Base-by-base conservation (phyloP, 2,888 invertebrate genomes). In the Diloba caeruleocephala region DNA sequence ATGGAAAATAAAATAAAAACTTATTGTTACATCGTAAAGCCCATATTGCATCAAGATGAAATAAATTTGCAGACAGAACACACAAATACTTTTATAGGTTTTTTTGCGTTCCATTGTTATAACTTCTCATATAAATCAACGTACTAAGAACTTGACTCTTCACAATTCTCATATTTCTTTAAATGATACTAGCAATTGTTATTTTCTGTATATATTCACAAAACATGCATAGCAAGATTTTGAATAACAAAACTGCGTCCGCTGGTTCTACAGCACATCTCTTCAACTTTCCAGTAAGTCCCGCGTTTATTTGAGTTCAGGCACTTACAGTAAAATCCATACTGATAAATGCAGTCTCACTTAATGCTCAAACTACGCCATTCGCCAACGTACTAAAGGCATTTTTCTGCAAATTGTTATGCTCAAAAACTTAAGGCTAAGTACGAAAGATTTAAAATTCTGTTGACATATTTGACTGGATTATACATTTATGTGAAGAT, bases 301-400 rank as follows among this genome's bases (percentile, higher is more conserved):
- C 14, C 15, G 36, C 39, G 60, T 60, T 55, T 72, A 60, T 70
- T 72, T 72, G 52, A 58, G 52, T 72, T 72, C 17, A 43, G 53
- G 44, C 57, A 64, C 60, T 72, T 54, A 49, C 33, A 44, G 43
- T 57, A 54, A 53, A 57, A 64, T 45, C 46, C 60, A 60, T 59
- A 58, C 48, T 56, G 57, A 69, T 64, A 73, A 64, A 60, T 58
- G 60, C 60, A 64, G 42, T 26, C 52, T 55, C 36, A 36, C 45
- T 58, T 57, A 64, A 60, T 69, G 53, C 52, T 63, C 10, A 26
- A 54, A 71, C 52, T 55, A 37, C 39, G 41, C 15, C 36, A 51
- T 39, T 52, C 48, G 3, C 43, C 31, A 32, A 57, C 37, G 54
- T 52, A 32, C 26, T 2, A 42, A 14, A 31, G 26, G 48, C 37